Evolutionary conservation across 1,140 invertebrate species (phyloP).

Genomic region (Spodoptera frugiperda): DNA sequence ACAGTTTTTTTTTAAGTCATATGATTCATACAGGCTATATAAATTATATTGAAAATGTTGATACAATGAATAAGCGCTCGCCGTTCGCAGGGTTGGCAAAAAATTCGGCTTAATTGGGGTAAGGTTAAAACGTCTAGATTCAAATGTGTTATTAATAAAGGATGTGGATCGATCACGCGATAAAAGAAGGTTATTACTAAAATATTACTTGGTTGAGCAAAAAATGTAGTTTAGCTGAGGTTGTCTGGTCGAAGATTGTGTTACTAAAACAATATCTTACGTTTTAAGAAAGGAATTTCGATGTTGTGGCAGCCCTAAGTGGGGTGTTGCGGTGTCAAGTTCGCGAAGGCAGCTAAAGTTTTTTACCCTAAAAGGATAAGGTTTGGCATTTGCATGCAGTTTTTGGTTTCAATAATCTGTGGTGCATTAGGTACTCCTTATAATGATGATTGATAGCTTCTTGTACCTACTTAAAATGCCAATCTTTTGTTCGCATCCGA

Average conservation of each 20-base stretch:
- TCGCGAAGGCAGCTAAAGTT: conserved; percentile 25
- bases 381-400: conserved; percentile 23
- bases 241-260: background rate
- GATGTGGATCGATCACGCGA: conserved; percentile 22
- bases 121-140: conserved; percentile 24
- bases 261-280: background rate
- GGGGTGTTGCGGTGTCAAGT: conserved; percentile 29
- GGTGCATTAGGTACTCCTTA: background rate
- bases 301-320: conserved; percentile 7
- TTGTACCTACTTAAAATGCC: background rate
- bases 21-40: conserved; percentile 56
- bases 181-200: conserved; percentile 12
- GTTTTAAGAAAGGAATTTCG: background rate
- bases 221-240: background rate
- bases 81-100: conserved; percentile 33
- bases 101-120: conserved; percentile 14
- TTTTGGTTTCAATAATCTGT: conserved; percentile 22
- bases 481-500: background rate
- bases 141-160: conserved; percentile 27
- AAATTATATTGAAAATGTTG: conserved; percentile 49
- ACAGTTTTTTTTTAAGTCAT: conserved; percentile 54
- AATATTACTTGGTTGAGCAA: conserved; percentile 22
- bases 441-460: conserved; percentile 22
- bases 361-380: conserved; percentile 32
- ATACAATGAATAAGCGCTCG: conserved; percentile 50